Evolutionary conservation across 2,113 vertebrate genomes (phyloP).

Genomic region (Percina caprodes): DNA sequence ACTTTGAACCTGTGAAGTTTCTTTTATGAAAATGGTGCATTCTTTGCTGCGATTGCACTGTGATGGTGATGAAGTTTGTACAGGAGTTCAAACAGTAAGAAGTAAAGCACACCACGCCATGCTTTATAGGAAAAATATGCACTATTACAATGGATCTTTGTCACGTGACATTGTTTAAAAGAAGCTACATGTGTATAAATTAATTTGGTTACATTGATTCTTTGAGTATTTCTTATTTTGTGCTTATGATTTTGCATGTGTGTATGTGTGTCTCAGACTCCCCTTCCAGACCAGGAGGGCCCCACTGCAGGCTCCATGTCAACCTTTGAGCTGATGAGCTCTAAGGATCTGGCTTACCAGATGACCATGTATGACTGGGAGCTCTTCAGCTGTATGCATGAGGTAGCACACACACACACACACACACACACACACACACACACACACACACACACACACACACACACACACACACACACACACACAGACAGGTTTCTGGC

Average conservation of each 20-base stretch:
- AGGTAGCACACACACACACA: slow-evolving; percentile 82
- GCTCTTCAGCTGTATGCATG: slow-evolving; percentile 97
- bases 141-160: not conserved
- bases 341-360: slow-evolving; percentile 96
- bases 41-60: not conserved
- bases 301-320: slow-evolving; percentile 93
- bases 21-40: not conserved
- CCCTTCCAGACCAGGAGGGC: slow-evolving; percentile 95
- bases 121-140: not conserved
- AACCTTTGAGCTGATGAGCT: slow-evolving; percentile 98
- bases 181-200: not conserved
- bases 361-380: slow-evolving; percentile 99
- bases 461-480: too few species aligned
- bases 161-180: not conserved
- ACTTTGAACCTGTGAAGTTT: not conserved
- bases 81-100: not conserved
- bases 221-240: not conserved
- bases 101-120: not conserved
- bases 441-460: too few species aligned
- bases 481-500: too few species aligned
- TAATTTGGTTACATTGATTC: not conserved
- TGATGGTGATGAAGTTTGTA: too few species aligned
- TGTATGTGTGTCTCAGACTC: slow-evolving; percentile 79
- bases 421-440: not conserved
- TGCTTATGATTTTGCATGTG: slow-evolving; percentile 8